These are phyloP conservation scores for Trididemnum miniatum DNA, from an alignment of 23 tunicate species.

Conservation along the genomic window DNA sequence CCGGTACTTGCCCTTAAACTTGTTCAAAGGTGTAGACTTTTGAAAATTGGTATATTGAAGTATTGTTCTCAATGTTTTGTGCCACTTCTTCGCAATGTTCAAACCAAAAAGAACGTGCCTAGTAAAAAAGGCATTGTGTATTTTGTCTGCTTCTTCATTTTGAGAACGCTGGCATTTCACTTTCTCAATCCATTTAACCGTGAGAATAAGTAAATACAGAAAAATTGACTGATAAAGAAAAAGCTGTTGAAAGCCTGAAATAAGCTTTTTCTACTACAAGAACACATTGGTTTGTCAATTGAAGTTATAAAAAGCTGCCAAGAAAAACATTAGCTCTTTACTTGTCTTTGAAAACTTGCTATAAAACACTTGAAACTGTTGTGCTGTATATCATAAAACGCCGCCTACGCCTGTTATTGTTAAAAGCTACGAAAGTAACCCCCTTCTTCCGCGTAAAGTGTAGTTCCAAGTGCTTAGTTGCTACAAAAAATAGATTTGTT, in stretches of 20 bases:
- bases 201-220: background rate
- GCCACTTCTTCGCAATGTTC: too few relatives aligned
- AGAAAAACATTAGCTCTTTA: background rate
- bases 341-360: background rate
- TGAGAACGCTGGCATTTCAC: too few relatives aligned
- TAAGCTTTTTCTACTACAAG: background rate
- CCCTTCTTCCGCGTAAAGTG: background rate
- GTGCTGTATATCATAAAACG: background rate
- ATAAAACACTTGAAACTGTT: background rate
- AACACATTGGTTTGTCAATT: background rate
- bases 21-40: too few relatives aligned
- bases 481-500: background rate
- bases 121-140: too few relatives aligned
- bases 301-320: background rate
- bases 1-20: too few relatives aligned
- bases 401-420: constrained; percentile 25
- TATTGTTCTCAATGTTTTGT: too few relatives aligned
- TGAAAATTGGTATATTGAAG: too few relatives aligned
- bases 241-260: background rate
- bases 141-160: too few relatives aligned
- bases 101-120: too few relatives aligned
- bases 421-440: background rate
- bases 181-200: too few relatives aligned
- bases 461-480: background rate
- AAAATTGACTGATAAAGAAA: background rate